A percentile compares a stretch with the other conserved stretches of the same genome.
These are phyloP conservation scores for Zaprionus gabonicus DNA, from an alignment of 1,140 invertebrate genomes.

Conservation along the genomic window DNA sequence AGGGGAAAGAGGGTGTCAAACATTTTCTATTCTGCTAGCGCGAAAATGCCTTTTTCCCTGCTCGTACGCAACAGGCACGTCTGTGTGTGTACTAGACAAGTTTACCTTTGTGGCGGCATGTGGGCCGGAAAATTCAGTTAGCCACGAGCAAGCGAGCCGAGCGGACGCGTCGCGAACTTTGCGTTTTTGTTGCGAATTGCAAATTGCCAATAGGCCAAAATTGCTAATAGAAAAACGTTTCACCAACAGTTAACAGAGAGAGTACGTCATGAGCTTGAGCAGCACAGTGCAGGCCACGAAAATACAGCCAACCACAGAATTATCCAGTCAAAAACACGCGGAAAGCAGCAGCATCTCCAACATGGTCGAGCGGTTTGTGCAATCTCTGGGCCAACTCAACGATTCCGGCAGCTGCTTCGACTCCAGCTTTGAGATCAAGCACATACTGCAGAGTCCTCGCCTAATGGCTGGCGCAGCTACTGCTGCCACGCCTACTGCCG, in stretches of 20 bases:
- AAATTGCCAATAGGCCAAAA: slow-evolving; percentile 1
- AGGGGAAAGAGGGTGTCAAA: not conserved
- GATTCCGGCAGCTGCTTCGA: slow-evolving; percentile 81
- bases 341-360: slow-evolving; percentile 46
- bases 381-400: slow-evolving; percentile 75
- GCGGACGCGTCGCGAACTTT: slow-evolving; percentile 58
- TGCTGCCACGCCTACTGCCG: slow-evolving; percentile 18
- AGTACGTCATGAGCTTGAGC: slow-evolving; percentile 59
- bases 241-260: slow-evolving; percentile 15
- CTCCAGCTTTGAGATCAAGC: slow-evolving; percentile 80
- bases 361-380: slow-evolving; percentile 78
- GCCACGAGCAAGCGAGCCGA: slow-evolving; percentile 53
- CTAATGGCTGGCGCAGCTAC: slow-evolving; percentile 13
- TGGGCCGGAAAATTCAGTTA: slow-evolving; percentile 67
- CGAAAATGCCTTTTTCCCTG: slow-evolving; percentile 39
- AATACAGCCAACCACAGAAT: slow-evolving; percentile 19
- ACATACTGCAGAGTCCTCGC: slow-evolving; percentile 53
- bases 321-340: slow-evolving; percentile 19
- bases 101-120: slow-evolving; percentile 64
- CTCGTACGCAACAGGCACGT: slow-evolving; percentile 2
- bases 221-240: slow-evolving; percentile 28
- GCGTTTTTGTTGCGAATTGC: slow-evolving; percentile 56
- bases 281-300: slow-evolving; percentile 30
- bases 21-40: not conserved
- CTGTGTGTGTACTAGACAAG: slow-evolving; percentile 40